These are phyloP conservation scores for Cervus canadensis DNA, from an alignment of 2,113 vertebrate species.

Conservation along the genomic window DNA sequence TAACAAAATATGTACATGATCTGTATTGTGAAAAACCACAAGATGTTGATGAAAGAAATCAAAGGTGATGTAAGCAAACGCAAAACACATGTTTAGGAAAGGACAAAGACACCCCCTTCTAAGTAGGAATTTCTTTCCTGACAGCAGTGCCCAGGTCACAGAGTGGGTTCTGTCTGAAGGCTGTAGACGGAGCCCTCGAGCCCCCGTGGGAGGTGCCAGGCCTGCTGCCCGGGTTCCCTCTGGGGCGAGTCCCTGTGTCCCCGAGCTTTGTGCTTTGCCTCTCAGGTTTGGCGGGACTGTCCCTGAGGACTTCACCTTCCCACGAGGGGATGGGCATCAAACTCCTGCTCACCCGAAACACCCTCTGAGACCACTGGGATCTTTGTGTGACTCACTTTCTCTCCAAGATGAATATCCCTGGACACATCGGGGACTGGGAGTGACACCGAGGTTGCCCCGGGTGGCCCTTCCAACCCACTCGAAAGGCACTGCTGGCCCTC, in stretches of 20 bases:
- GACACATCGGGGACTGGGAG: background rate
- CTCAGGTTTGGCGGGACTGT: background rate
- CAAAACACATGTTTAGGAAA: background rate
- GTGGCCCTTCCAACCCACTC: background rate
- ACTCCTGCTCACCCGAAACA: background rate
- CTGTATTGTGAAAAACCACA: background rate
- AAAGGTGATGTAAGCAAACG: background rate
- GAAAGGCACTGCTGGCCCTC: background rate
- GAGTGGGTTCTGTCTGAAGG: background rate
- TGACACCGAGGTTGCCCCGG: background rate
- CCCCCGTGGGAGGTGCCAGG: rapidly evolving
- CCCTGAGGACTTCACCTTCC: background rate
- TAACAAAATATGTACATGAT: background rate
- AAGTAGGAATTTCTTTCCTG: background rate
- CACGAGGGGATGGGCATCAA: rapidly evolving
- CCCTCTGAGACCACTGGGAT: background rate
- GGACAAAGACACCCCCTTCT: background rate
- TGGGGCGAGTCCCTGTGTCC: background rate
- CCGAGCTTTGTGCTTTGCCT: background rate
- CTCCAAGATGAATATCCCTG: background rate
- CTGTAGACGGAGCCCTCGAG: background rate
- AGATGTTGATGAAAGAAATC: background rate
- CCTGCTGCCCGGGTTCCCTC: background rate
- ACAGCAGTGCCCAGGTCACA: background rate
- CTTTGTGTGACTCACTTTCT: background rate